A percentile compares a stretch with the other conserved stretches of the same genome.
Evolutionary conservation across 2,113 vertebrate species (phyloP).

Genomic region (Gymnarchus niloticus): DNA sequence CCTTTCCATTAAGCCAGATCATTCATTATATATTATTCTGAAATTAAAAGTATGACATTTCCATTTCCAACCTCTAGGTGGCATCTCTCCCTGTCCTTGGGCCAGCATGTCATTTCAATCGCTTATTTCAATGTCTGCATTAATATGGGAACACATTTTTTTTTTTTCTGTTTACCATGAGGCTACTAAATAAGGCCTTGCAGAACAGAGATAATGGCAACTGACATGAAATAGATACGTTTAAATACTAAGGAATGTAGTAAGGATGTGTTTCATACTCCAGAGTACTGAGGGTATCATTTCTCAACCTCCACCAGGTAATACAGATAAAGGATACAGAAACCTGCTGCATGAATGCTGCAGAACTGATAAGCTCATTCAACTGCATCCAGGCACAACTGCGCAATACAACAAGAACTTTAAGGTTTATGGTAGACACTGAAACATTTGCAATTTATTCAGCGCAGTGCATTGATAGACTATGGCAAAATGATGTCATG

Average conservation of each 20-base stretch:
- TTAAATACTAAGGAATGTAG: conserved; percentile 1
- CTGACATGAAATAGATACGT: background rate
- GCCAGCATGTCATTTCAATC: background rate
- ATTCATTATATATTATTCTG: background rate
- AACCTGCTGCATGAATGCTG: background rate
- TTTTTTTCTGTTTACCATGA: background rate
- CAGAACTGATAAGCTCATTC: background rate
- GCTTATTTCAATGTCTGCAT: background rate
- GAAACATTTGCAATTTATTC: background rate
- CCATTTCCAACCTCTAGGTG: conserved; percentile 9
- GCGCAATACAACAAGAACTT: background rate
- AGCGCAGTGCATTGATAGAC: background rate
- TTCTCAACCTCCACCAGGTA: background rate
- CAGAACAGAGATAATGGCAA: background rate
- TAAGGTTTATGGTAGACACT: background rate
- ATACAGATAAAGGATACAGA: background rate
- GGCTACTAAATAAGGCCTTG: background rate
- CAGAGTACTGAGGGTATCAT: background rate
- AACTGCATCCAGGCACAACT: background rate
- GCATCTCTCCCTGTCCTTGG: background rate
- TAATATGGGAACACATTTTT: background rate
- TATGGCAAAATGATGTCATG: background rate
- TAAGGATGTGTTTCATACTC: background rate
- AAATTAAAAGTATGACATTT: background rate
- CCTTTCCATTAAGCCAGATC: background rate